These are phyloP conservation scores for Cliona cf. orientalis DNA, from an alignment of 37 sponge, comb jelly and placozoan genomes.

Conservation along the genomic window DNA sequence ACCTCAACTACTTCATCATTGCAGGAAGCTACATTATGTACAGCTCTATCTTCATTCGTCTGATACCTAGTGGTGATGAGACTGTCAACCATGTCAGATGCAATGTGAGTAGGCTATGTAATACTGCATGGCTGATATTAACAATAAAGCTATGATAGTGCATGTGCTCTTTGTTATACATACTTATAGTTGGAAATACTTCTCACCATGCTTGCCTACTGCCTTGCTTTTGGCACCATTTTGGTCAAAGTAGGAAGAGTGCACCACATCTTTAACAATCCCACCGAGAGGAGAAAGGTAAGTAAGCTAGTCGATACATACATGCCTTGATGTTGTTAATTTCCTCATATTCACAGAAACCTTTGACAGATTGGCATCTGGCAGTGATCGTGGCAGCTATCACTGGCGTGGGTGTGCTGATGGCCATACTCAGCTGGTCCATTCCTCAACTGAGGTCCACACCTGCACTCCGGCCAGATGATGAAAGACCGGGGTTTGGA, in stretches of 20 bases:
- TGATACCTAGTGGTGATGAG: background rate
- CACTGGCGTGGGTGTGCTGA: constrained; percentile 6
- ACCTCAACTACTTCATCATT: constrained; percentile 22
- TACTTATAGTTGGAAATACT: background rate
- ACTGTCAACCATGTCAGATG: background rate
- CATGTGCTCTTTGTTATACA: too few relatives aligned
- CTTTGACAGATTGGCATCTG: constrained; percentile 11
- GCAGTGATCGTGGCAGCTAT: background rate
- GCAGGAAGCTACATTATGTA: background rate
- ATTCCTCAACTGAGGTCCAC: background rate
- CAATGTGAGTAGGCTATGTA: background rate
- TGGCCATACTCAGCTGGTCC: background rate
- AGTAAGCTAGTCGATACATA: too few relatives aligned
- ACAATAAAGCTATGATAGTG: background rate
- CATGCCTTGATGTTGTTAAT: too few relatives aligned
- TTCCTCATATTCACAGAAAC: too few relatives aligned
- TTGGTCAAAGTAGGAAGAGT: constrained; percentile 30
- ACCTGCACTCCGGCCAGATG: background rate
- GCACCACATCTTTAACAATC: constrained; percentile 15
- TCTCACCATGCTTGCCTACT: background rate
- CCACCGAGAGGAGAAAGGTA: background rate
- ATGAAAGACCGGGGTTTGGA: background rate
- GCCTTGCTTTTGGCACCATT: constrained; percentile 12
- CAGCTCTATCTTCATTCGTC: background rate
- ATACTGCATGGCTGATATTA: background rate